phyloP scores from a whole-genome alignment of 1,140 invertebrate species.

The Drosophila dunni region DNA sequence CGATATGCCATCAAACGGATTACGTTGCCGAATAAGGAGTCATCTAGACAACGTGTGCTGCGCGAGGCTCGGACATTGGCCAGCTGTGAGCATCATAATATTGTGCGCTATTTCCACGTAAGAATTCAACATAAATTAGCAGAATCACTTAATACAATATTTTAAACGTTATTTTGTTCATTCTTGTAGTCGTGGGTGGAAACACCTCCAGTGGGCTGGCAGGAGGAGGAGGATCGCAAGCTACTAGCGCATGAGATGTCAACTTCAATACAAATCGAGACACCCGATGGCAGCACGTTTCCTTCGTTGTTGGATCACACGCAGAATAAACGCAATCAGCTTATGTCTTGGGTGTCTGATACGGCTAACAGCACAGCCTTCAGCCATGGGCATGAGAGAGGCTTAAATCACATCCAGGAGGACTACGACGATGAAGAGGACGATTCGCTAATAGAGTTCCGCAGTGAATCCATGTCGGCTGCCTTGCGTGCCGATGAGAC shows the following conservation, averaged over 20 bases:
- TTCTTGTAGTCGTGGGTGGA: slow-evolving; percentile 98
- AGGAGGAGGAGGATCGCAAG: slow-evolving; percentile 91
- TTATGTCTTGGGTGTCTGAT: slow-evolving; percentile 78
- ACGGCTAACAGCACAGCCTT: slow-evolving; percentile 66
- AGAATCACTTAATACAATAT: slow-evolving; percentile 73
- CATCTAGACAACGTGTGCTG: slow-evolving; percentile 93
- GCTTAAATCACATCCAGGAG: slow-evolving; percentile 39
- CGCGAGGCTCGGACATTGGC: slow-evolving; percentile 97
- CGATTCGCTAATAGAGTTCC: slow-evolving; percentile 77
- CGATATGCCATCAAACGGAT: slow-evolving; percentile 98
- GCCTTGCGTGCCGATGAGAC: slow-evolving; percentile 58
- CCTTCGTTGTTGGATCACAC: slow-evolving; percentile 59
- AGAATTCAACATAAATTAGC: slow-evolving; percentile 24
- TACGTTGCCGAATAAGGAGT: slow-evolving; percentile 91
- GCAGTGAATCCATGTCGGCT: slow-evolving; percentile 77
- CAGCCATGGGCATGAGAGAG: slow-evolving; percentile 46
- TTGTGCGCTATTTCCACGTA: slow-evolving; percentile 94
- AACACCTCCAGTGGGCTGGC: slow-evolving; percentile 94
- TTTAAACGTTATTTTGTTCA: slow-evolving; percentile 91
- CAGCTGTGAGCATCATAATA: slow-evolving; percentile 96
- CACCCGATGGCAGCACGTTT: slow-evolving; percentile 73
- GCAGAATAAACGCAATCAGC: slow-evolving; percentile 59
- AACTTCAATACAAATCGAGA: slow-evolving; percentile 83
- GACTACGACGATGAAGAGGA: slow-evolving; percentile 72
- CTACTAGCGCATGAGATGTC: slow-evolving; percentile 86